Conservation (phyloP, 2,888 invertebrate species). For the Chydorus sphaericus region DNA sequence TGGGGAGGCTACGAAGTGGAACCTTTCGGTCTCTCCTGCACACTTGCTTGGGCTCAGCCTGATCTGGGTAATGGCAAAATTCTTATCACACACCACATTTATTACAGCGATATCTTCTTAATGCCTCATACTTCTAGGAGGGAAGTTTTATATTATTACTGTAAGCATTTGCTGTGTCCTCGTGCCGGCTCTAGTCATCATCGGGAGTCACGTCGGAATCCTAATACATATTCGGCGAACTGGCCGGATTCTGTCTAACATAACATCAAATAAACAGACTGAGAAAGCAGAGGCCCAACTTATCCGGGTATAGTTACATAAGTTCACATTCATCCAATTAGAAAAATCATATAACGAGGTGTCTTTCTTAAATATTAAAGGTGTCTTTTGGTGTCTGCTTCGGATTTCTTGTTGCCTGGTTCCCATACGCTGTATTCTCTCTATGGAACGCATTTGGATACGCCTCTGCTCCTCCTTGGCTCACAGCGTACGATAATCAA, state of each 20-base stretch:
- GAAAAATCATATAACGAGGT: no score
- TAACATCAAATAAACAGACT: slow-evolving; percentile 12
- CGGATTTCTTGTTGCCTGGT: slow-evolving; percentile 20
- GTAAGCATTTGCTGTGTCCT: slow-evolving; percentile 17
- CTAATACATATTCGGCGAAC: slow-evolving; percentile 18
- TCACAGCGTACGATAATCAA: slow-evolving; percentile 19
- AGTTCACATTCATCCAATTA: no score
- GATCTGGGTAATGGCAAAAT: no score
- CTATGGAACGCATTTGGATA: slow-evolving; percentile 17
- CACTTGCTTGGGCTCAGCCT: slow-evolving; percentile 21
- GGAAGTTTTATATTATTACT: slow-evolving; percentile 17
- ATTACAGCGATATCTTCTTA: no score
- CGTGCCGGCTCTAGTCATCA: slow-evolving; percentile 18
- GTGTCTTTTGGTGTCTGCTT: slow-evolving; percentile 19
- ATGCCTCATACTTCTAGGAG: slow-evolving; percentile 18
- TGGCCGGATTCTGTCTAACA: slow-evolving; percentile 14
- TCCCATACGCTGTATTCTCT: slow-evolving; percentile 19
- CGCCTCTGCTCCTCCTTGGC: slow-evolving; percentile 18
- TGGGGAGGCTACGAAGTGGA: slow-evolving; percentile 20
- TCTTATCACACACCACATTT: no score
- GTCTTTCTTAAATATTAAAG: no score
- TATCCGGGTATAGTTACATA: not conserved
- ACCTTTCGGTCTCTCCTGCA: slow-evolving; percentile 21
- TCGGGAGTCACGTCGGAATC: slow-evolving; percentile 18
- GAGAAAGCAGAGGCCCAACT: slow-evolving; percentile 9